Percentiles rank a stretch among this genome's conserved stretches.
Conservation (phyloP, 2,113 vertebrate genomes). For the Rhodinocichla rosea region DNA sequence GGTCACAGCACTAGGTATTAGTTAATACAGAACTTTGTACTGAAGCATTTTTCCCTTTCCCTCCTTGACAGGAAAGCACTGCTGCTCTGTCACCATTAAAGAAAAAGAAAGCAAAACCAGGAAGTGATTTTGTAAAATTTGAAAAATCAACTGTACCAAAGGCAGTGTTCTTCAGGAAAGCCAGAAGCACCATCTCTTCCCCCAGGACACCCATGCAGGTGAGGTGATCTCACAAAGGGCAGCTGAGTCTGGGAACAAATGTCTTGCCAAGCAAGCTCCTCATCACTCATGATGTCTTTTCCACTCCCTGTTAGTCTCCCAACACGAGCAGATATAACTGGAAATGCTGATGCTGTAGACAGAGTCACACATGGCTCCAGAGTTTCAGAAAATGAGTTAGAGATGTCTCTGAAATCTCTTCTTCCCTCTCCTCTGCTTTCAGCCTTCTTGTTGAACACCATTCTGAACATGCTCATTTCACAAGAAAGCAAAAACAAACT, state of each 20-base stretch:
- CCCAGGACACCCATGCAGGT: conserved; percentile 43
- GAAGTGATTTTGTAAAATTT: conserved; percentile 78
- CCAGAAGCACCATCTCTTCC: conserved; percentile 35
- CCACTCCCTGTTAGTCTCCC: neutral
- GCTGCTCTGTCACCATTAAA: neutral
- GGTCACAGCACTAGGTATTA: neutral
- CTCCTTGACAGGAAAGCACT: conserved; percentile 29
- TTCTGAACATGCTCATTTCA: neutral
- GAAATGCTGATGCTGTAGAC: neutral
- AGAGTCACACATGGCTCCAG: neutral
- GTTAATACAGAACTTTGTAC: neutral
- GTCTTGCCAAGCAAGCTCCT: neutral
- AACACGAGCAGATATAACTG: neutral
- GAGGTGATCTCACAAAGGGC: neutral
- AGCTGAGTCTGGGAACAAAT: neutral
- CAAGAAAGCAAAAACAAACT: neutral
- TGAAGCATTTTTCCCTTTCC: neutral
- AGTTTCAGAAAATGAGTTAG: neutral
- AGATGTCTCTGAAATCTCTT: neutral
- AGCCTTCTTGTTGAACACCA: neutral
- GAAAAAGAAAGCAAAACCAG: conserved; percentile 53
- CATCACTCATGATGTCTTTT: neutral
- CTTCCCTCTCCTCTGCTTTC: neutral
- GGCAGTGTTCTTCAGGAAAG: conserved; percentile 80
- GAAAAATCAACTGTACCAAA: conserved; percentile 70